Evolutionary conservation across 2,113 vertebrate species (phyloP).

Genomic region (Tapirus terrestris): DNA sequence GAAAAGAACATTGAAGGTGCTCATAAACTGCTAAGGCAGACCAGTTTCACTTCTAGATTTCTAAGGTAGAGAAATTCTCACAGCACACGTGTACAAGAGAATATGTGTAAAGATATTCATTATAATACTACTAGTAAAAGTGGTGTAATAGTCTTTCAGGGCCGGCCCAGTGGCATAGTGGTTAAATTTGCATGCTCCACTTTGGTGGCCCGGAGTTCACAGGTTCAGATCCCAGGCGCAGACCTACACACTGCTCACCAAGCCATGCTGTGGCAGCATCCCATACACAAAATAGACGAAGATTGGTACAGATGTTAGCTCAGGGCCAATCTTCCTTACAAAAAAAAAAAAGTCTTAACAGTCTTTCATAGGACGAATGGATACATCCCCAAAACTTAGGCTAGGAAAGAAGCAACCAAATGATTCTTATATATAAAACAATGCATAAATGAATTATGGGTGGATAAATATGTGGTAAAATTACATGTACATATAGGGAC

Average conservation of each 20-base stretch:
- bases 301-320: too few relatives aligned
- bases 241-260: too few relatives aligned
- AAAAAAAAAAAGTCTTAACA: too few relatives aligned
- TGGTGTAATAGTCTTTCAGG: background rate
- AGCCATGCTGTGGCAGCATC: too few relatives aligned
- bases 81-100: background rate
- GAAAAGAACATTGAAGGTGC: background rate
- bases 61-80: background rate
- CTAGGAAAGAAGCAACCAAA: background rate
- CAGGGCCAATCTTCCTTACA: too few relatives aligned
- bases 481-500: background rate
- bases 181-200: too few relatives aligned
- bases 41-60: background rate
- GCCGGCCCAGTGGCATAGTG: too few relatives aligned
- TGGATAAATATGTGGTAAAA: background rate
- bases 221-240: too few relatives aligned
- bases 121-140: background rate
- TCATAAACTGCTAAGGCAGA: background rate
- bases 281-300: too few relatives aligned
- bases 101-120: background rate
- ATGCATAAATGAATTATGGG: background rate
- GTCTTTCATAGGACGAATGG: fast-evolving
- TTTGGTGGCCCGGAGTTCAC: too few relatives aligned
- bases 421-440: background rate
- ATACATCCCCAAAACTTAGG: background rate